These are phyloP conservation scores for Drosophila nr. medialis DNA, from an alignment of 2,888 invertebrate genomes.

Conservation along the genomic window DNA sequence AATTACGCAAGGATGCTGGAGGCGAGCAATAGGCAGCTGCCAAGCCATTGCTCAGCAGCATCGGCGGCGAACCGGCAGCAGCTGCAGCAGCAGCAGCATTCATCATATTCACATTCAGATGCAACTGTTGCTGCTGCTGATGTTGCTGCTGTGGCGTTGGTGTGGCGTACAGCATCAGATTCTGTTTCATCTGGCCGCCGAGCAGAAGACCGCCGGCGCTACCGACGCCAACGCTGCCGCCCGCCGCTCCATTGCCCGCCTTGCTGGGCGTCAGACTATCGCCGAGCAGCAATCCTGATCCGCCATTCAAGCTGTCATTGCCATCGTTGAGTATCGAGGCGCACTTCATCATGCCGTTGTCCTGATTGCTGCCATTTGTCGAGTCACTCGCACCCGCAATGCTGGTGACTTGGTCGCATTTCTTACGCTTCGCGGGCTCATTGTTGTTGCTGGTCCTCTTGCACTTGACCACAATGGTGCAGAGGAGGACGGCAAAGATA, in stretches of 20 bases:
- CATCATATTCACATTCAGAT: slow-evolving; percentile 77
- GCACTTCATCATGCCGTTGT: slow-evolving; percentile 86
- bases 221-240: slow-evolving; percentile 22
- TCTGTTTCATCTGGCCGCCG: slow-evolving; percentile 84
- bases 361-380: slow-evolving; percentile 84
- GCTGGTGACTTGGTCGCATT: slow-evolving; percentile 86
- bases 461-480: slow-evolving; percentile 88
- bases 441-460: slow-evolving; percentile 72
- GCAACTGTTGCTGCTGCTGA: slow-evolving; percentile 63
- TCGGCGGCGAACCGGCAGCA: slow-evolving; percentile 83
- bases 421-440: slow-evolving; percentile 85
- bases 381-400: slow-evolving; percentile 72
- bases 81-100: slow-evolving; percentile 73
- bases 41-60: slow-evolving; percentile 71
- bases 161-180: slow-evolving; percentile 82
- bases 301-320: slow-evolving; percentile 69
- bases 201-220: slow-evolving; percentile 76
- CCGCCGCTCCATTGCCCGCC: slow-evolving; percentile 53
- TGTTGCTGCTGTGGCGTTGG: slow-evolving; percentile 69
- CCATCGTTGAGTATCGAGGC: slow-evolving; percentile 84
- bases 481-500: slow-evolving; percentile 88
- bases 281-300: slow-evolving; percentile 65
- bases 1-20: slow-evolving; percentile 85
- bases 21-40: slow-evolving; percentile 86
- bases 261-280: slow-evolving; percentile 82